phyloP scores from a whole-genome alignment of 2,888 invertebrate genomes.

The Clivina fossor region DNA sequence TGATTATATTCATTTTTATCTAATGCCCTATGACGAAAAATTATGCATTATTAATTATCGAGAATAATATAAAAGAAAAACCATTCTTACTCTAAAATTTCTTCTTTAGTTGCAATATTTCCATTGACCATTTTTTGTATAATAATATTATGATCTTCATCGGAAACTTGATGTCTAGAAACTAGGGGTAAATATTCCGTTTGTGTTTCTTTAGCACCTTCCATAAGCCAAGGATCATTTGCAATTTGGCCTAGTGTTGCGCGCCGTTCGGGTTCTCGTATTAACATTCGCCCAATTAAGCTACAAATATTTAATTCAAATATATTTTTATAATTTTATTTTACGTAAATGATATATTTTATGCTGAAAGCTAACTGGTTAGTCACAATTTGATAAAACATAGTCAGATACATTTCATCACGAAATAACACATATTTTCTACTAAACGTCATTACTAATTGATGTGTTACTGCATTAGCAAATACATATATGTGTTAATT shows the following conservation, averaged over 20 bases:
- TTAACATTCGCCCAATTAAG: constrained; percentile 90
- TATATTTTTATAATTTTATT: too few relatives aligned
- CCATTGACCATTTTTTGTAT: constrained; percentile 97
- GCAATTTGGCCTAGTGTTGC: constrained; percentile 87
- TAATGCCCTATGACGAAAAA: constrained; percentile 66
- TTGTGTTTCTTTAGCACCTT: constrained; percentile 55
- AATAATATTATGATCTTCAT: constrained; percentile 88
- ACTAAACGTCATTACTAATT: too few relatives aligned
- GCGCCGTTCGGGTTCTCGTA: constrained; percentile 88
- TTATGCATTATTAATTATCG: constrained; percentile 2
- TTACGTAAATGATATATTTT: too few relatives aligned
- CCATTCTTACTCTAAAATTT: constrained; percentile 78
- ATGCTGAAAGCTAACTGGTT: too few relatives aligned
- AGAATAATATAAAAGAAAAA: constrained; percentile 1
- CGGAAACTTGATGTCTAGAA: constrained; percentile 84
- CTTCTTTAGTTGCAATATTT: constrained; percentile 90
- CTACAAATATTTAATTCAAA: constrained; percentile 55
- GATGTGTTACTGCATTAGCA: too few relatives aligned
- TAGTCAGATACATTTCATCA: too few relatives aligned
- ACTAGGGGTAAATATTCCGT: constrained; percentile 79
- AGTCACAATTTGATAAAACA: too few relatives aligned
- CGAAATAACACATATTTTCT: too few relatives aligned
- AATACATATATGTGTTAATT: too few relatives aligned
- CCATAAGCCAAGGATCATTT: constrained; percentile 79
- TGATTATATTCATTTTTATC: constrained; percentile 97